Conservation (phyloP, 2,888 invertebrate species). For the Neocrepidodera transversa region DNA sequence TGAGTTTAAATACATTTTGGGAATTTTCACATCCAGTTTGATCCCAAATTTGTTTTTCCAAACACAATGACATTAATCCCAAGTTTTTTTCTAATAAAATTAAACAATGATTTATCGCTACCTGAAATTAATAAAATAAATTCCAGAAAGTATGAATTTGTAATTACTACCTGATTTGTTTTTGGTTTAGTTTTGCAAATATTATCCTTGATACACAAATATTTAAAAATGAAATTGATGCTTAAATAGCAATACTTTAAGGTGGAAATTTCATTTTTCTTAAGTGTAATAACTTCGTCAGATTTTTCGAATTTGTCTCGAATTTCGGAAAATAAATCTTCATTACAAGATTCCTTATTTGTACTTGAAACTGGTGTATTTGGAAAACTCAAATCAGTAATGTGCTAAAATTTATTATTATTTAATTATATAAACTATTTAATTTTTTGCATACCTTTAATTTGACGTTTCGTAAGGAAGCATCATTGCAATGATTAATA, state of each 20-base stretch:
- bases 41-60: constrained; percentile 66
- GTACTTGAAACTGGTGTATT: constrained; percentile 20
- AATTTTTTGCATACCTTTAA: constrained; percentile 53
- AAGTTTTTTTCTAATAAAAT: constrained; percentile 62
- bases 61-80: constrained; percentile 63
- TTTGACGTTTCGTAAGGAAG: constrained; percentile 61
- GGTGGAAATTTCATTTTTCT: constrained; percentile 60
- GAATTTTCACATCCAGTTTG: constrained; percentile 61
- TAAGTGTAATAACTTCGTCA: constrained; percentile 43
- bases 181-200: constrained; percentile 46
- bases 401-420: constrained; percentile 19
- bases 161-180: constrained; percentile 39
- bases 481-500: constrained; percentile 63
- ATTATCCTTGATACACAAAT: constrained; percentile 49
- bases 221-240: constrained; percentile 54
- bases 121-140: constrained; percentile 52
- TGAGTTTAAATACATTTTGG: constrained; percentile 63
- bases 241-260: constrained; percentile 61
- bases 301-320: constrained; percentile 36
- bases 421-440: not conserved
- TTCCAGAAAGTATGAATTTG: not conserved
- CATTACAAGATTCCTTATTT: constrained; percentile 29
- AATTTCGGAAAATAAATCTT: constrained; percentile 20
- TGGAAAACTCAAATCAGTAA: constrained; percentile 6
- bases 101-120: constrained; percentile 62